phyloP scores from a whole-genome alignment of 2,888 invertebrate genomes.

The Cantharis rufa region DNA sequence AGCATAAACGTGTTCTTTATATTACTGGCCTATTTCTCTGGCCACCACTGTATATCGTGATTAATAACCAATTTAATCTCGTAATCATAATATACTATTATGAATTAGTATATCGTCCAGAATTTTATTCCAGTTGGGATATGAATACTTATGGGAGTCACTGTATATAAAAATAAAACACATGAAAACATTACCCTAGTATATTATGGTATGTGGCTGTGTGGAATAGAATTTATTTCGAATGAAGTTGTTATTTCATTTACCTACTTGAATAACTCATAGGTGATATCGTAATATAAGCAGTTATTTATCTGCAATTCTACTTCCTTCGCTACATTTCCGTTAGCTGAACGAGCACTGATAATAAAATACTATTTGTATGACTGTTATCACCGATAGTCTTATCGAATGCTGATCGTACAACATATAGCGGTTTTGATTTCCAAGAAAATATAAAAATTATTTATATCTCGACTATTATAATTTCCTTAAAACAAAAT shows the following conservation, averaged over 20 bases:
- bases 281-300: neutral
- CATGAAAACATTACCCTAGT: no score
- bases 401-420: conserved; percentile 27
- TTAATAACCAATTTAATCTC: no score
- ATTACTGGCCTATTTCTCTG: no score
- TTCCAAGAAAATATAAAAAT: conserved; percentile 15
- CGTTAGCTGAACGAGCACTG: conserved; percentile 32
- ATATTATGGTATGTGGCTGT: no score
- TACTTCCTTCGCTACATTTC: conserved; percentile 35
- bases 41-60: no score
- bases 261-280: neutral
- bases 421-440: conserved; percentile 4
- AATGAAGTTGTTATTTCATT: neutral
- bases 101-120: no score
- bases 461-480: neutral
- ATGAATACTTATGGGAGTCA: no score
- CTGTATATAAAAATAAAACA: no score
- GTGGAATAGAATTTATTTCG: neutral
- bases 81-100: no score
- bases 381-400: conserved; percentile 35
- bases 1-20: no score
- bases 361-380: conserved; percentile 38
- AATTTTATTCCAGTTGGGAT: no score
- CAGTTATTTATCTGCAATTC: conserved; percentile 31
- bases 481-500: neutral